A percentile compares a stretch with the other conserved stretches of the same genome.
Evolutionary conservation across 2,797 vertebrate genomes (phyloP).

Genomic region (Phrynocephalus forsythii): DNA sequence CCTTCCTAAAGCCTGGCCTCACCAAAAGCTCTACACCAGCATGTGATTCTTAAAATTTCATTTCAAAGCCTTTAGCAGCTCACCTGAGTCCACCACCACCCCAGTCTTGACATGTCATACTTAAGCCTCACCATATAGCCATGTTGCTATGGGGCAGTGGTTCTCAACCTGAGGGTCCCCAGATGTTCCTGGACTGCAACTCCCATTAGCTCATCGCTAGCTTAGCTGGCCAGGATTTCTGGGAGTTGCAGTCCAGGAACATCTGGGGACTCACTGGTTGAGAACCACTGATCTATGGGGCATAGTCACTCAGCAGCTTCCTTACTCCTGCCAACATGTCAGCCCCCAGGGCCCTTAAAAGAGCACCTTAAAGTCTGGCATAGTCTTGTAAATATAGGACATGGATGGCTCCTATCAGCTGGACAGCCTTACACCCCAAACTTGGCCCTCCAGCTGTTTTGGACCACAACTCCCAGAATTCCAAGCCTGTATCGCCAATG

Average conservation of each 20-base stretch:
- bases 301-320: not conserved
- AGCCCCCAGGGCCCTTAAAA: conserved; percentile 1
- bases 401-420: not conserved
- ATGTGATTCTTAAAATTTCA: not conserved
- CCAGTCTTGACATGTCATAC: not conserved
- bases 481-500: no score
- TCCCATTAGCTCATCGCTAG: no score
- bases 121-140: not conserved
- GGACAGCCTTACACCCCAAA: not conserved
- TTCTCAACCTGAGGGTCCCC: no score
- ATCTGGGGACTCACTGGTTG: no score
- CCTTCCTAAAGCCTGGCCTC: not conserved
- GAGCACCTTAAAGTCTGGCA: not conserved
- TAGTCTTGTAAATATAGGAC: not conserved
- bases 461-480: no score
- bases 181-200: no score
- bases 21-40: not conserved
- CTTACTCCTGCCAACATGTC: not conserved
- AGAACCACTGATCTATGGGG: not conserved
- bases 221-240: no score
- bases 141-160: not conserved
- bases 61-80: no score
- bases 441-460: no score
- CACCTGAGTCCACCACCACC: not conserved
- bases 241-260: no score